Conservation (phyloP, 1,140 invertebrate species). For the Panulirus ornatus region DNA sequence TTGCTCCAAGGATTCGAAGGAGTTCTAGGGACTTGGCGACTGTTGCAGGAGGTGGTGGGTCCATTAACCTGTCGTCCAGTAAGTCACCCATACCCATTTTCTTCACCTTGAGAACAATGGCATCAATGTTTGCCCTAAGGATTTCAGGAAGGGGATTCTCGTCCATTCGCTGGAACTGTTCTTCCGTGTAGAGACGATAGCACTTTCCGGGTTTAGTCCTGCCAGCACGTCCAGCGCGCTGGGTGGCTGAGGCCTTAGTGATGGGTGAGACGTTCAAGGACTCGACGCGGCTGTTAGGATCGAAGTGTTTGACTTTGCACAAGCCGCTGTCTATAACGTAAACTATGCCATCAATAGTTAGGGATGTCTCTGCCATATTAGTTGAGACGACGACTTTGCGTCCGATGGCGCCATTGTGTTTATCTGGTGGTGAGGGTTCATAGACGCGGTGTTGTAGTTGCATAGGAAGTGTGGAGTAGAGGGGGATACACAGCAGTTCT, state of each 20-base stretch:
- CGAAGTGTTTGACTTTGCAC: not conserved
- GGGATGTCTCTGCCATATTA: too few species aligned
- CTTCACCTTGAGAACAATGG: not conserved
- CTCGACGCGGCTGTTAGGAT: not conserved
- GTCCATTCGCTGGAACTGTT: not conserved
- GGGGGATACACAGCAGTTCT: not conserved
- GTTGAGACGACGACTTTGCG: not conserved
- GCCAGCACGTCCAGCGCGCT: too few species aligned
- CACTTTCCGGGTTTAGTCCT: too few species aligned
- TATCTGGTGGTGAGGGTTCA: not conserved
- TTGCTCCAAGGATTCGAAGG: too few species aligned
- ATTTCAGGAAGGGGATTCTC: not conserved
- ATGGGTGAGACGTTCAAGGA: not conserved
- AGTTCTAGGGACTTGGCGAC: too few species aligned
- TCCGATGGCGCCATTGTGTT: too few species aligned
- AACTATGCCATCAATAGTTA: too few species aligned
- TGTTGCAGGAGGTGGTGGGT: too few species aligned
- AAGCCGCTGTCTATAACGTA: constrained; percentile 3
- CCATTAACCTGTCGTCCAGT: too few species aligned
- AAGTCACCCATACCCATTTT: not conserved
- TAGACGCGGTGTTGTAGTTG: not conserved
- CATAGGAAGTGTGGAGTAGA: not conserved
- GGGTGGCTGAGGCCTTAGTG: not conserved
- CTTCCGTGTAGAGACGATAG: not conserved
- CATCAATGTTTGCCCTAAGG: not conserved